Base-by-base conservation (phyloP, 2,888 invertebrate genomes). In the Prenolepis imparis region DNA sequence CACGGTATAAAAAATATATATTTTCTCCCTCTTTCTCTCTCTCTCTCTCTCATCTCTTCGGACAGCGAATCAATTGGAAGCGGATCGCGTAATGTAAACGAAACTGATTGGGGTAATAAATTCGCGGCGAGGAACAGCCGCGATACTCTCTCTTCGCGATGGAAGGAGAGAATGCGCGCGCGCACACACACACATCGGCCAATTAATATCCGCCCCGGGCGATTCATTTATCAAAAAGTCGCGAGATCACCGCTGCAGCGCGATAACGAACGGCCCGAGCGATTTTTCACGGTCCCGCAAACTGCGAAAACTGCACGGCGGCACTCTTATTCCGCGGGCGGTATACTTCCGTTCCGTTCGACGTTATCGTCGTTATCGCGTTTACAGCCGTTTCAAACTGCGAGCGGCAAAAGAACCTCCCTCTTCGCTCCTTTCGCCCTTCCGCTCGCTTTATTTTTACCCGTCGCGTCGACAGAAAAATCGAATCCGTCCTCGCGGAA, bases 191-290 rank as follows among this genome's bases (percentile, higher is more conserved):
- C 68, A 67, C 70, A 70, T 80, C 78, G 70, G 59, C 78, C 78
- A 80, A 80, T 80, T 80, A 80, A 80, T 80, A 80, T 80, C 59
- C 78, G 59, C 59, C 59, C 44, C 70, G 0, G 70, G 59, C 70
- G 78, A 80, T 70, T 80, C 78, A 80, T 80, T 80, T 80, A 80
- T 80, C 78, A 80, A 80, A 80, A 80, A 80, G 78, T 80, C 78
- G 78, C 70, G 78, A 70, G 78, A 80, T 70, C 78, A 80, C 70
- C 70, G 78, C 6, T 28, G 78, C 41, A 28, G 28, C 70, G 78
- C 70, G 78, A 80, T 80, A 80, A 80, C 78, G 78, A 80, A 80
- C 78, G 21, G 70, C 32, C 32, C 70, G 57, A 5, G 44, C 48
- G 70, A 80, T 80, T 80, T 80, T 80, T 80, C 78, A 80, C 59